Evolutionary conservation across 2,797 vertebrate genomes (phyloP).

Genomic region (Lophotriccus pileatus): DNA sequence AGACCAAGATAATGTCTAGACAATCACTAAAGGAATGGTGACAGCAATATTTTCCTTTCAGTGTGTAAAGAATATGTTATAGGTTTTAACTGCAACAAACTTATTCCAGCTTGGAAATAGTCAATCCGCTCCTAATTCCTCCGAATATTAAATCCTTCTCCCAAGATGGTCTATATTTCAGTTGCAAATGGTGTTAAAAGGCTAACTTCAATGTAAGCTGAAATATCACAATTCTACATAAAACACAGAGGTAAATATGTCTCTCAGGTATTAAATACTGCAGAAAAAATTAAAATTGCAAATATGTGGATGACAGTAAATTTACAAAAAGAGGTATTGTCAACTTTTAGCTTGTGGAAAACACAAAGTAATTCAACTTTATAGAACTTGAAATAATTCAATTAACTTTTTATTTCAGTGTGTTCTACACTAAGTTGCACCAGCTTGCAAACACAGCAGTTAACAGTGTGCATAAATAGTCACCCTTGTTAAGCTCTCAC

Average conservation of each 20-base stretch:
- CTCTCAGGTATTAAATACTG: not conserved
- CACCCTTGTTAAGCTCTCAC: not conserved
- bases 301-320: not conserved
- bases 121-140: rapidly evolving
- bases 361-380: not conserved
- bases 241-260: not conserved
- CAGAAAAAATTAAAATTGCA: not conserved
- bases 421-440: not conserved
- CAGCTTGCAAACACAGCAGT: not conserved
- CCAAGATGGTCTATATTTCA: not conserved
- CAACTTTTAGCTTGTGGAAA: not conserved
- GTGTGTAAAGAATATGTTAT: not conserved
- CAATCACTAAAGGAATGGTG: not conserved
- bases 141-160: not conserved
- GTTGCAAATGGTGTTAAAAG: not conserved
- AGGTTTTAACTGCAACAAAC: not conserved
- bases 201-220: not conserved
- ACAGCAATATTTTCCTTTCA: not conserved
- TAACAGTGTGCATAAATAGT: not conserved
- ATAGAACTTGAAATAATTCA: not conserved
- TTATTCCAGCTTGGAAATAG: not conserved
- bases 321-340: not conserved
- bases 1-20: not conserved
- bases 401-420: not conserved
- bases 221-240: not conserved